These are phyloP conservation scores for Oscheius onirici DNA, from an alignment of 2,888 invertebrate genomes.

Conservation along the genomic window DNA sequence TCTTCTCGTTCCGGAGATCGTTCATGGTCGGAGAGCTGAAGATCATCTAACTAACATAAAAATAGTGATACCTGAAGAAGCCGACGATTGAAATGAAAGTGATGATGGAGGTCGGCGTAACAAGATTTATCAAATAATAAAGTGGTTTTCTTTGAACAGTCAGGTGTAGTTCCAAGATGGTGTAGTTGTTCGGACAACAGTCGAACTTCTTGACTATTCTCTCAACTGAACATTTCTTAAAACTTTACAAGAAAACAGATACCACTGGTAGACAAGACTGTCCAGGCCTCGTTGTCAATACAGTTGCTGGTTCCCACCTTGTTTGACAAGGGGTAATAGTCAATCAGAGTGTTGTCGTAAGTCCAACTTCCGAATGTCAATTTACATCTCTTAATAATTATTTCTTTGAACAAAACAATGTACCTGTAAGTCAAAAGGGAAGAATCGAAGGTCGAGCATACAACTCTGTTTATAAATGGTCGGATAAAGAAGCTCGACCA, in stretches of 20 bases:
- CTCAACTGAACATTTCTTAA: constrained; percentile 41
- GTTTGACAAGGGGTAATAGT: constrained; percentile 35
- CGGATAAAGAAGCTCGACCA: constrained; percentile 64
- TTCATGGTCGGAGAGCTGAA: constrained; percentile 61
- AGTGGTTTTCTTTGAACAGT: constrained; percentile 53
- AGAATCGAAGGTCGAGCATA: constrained; percentile 48
- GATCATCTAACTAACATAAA: too few species aligned
- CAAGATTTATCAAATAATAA: constrained; percentile 68
- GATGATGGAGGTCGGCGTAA: constrained; percentile 72
- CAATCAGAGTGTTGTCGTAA: constrained; percentile 48
- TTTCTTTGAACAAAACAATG: too few species aligned
- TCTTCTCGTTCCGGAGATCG: constrained; percentile 66
- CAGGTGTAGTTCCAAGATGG: constrained; percentile 40
- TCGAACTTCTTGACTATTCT: constrained; percentile 45
- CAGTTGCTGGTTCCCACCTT: constrained; percentile 41
- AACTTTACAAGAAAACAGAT: too few species aligned
- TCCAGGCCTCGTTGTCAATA: constrained; percentile 53
- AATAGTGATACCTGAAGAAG: constrained; percentile 72
- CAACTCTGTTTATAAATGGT: constrained; percentile 65
- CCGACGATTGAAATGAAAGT: constrained; percentile 71
- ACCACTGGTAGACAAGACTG: constrained; percentile 45
- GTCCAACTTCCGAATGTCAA: constrained; percentile 53
- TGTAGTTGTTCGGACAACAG: constrained; percentile 51
- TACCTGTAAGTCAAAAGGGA: constrained; percentile 50
- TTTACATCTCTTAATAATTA: constrained; percentile 34